These are phyloP conservation scores for Morelia viridis DNA, from an alignment of 2,797 vertebrate genomes.

Conservation along the genomic window DNA sequence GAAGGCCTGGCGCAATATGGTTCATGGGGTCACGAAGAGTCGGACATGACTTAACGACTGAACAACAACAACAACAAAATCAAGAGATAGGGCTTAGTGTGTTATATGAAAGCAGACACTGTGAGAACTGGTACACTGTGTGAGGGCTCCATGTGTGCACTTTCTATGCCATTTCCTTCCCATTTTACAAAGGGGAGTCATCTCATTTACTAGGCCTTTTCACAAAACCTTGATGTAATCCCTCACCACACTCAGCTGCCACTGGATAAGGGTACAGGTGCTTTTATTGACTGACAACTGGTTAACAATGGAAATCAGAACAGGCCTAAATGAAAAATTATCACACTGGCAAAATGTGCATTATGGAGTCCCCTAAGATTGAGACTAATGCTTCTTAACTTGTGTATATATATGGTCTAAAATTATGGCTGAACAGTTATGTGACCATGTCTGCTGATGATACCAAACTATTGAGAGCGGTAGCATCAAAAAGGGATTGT, in stretches of 20 bases:
- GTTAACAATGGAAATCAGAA: neutral
- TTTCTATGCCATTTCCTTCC: neutral
- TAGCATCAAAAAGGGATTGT: neutral
- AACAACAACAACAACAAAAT: no score
- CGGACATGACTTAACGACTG: no score
- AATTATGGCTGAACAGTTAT: neutral
- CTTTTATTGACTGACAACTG: neutral
- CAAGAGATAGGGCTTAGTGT: neutral
- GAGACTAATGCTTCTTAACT: neutral
- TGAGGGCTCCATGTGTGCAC: neutral
- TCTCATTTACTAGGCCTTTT: neutral
- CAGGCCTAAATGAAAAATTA: neutral
- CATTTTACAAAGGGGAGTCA: neutral
- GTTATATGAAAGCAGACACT: neutral
- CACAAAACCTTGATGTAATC: neutral
- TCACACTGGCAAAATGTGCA: neutral
- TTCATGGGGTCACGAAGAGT: no score
- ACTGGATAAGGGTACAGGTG: neutral
- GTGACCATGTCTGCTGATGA: neutral
- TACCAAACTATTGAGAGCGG: neutral
- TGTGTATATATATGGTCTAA: neutral
- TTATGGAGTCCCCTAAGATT: neutral
- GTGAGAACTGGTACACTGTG: neutral
- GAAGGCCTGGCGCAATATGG: no score
- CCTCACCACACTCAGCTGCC: neutral